Conservation (phyloP, 2,888 invertebrate species). For the Macrosiphum euphorbiae region DNA sequence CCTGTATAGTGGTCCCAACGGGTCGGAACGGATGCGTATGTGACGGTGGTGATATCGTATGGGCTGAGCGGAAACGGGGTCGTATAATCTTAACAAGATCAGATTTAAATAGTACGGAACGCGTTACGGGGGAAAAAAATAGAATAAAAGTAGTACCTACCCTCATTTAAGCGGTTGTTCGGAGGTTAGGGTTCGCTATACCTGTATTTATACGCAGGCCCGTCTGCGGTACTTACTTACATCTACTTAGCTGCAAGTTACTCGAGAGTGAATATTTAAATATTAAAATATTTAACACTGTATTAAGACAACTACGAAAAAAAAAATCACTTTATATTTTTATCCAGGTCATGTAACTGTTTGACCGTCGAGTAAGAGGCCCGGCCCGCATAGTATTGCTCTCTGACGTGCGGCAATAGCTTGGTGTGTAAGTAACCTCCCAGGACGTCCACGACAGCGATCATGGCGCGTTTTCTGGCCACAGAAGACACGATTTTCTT, state of each 20-base stretch:
- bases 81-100: neutral
- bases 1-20: neutral
- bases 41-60: neutral
- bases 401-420: no score
- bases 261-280: neutral
- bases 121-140: neutral
- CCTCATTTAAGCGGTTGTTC: neutral
- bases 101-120: neutral
- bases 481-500: neutral
- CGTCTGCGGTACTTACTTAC: neutral
- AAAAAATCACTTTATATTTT: slow-evolving; percentile 29
- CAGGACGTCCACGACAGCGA: neutral
- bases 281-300: no score
- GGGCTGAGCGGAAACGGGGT: neutral
- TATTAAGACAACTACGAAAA: neutral
- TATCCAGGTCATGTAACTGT: neutral
- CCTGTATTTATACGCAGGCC: neutral
- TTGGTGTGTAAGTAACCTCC: neutral
- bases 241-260: neutral
- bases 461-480: neutral
- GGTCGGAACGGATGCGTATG: neutral
- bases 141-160: neutral
- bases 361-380: neutral
- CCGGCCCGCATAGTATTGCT: no score
- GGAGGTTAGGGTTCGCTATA: neutral